Evolutionary conservation across 2,113 vertebrate genomes (phyloP), one percentile per base, ranked within the genome.

Genomic region (Stictonetta naevosa): DNA sequence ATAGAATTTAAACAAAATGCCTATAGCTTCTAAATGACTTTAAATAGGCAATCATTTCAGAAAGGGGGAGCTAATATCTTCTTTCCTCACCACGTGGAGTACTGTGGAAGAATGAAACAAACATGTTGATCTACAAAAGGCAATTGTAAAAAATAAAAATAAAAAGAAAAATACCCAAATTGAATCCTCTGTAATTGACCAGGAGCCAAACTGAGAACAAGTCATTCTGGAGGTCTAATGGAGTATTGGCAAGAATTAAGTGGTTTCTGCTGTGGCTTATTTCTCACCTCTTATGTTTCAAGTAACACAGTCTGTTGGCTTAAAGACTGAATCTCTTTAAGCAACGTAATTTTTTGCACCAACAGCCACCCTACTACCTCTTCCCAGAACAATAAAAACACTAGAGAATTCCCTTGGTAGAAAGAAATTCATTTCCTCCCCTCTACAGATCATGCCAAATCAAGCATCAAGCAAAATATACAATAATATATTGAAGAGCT

Each of bases 161-260:
- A 46, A 90, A 19, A 69, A 55, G 10, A 69, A 76, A 86, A 83
- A 8, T 66, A 77, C 38, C 26, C 33, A 38, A 63, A 75, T n/a
- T 63, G 36, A 23, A 75, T 42, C 38, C 56, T 53, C 53, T 89
- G 34, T 88, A 81, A 84, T 46, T 68, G 62, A 72, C 48, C 77
- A 92, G 73, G 81, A 88, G 38, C n/a, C 83, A 81, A 92, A 78
- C 11, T 29, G 68, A 88, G 64, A 91, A 71, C 28, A 78, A 68
- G 17, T 59, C 69, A 63, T 72, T 92, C 52, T 34, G 75, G 71
- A 81, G 73, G 64, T 59, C 55, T 93, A 72, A 78, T 20, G 38
- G 29, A 9, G 3, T 83, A 78, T 29, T 84, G 76, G 52, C 63
- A 93, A 72, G 74, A 93, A 84, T 38, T 22, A 93, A 77, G 19